phyloP scores from a whole-genome alignment of 2,888 invertebrate genomes.

The Loripinus fragilis region DNA sequence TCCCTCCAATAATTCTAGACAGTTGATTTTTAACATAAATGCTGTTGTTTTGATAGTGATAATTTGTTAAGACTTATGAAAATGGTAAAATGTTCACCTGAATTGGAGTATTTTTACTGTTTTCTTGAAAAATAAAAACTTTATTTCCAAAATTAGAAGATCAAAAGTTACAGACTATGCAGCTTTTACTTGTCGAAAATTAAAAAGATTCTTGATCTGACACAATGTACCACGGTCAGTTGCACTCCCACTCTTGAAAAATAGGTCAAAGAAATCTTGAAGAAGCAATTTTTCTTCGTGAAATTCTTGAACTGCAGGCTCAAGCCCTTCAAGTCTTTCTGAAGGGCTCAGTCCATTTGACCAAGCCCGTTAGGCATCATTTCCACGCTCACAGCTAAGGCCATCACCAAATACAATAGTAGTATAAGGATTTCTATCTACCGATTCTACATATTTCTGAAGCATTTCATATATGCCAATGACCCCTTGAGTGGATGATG shows the following conservation, averaged over 20 bases:
- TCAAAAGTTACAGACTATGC: too few species aligned
- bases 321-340: conserved; percentile 45
- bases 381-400: conserved; percentile 39
- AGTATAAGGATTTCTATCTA: conserved; percentile 28
- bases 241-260: conserved; percentile 40
- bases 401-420: conserved; percentile 45
- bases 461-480: conserved; percentile 26
- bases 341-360: conserved; percentile 34
- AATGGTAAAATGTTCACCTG: too few species aligned
- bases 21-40: too few species aligned
- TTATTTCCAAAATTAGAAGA: too few species aligned
- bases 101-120: conserved; percentile 12
- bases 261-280: conserved; percentile 46
- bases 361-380: conserved; percentile 47
- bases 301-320: conserved; percentile 55
- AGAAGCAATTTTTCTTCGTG: conserved; percentile 56
- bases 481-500: conserved; percentile 13
- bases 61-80: too few species aligned
- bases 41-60: too few species aligned
- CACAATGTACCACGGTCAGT: conserved; percentile 36
- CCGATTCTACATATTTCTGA: conserved; percentile 28
- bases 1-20: too few species aligned
- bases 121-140: too few species aligned
- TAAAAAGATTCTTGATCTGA: conserved; percentile 46
- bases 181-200: too few species aligned